Base-by-base conservation (phyloP, 2,113 vertebrate species). In the Sinocyclocheilus anophthalmus region DNA sequence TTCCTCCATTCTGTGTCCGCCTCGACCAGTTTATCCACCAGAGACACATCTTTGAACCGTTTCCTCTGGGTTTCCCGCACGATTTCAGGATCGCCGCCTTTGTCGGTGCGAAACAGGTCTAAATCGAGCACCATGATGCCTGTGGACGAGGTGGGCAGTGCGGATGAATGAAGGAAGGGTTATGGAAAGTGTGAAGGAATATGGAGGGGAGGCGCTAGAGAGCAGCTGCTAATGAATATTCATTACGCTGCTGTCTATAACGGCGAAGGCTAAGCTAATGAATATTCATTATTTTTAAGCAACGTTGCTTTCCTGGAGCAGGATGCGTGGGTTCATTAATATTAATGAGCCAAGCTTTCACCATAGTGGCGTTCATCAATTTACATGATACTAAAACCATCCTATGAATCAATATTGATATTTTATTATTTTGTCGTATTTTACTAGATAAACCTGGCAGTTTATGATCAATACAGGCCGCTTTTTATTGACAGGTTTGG, bases 1-100 rank as follows among this genome's bases (percentile, higher is more conserved):
- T 97, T 96, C 83, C 97, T 95, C 98, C 98, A 99, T 89, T 96
- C 96, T 24, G 94, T 93, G 89, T 98, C 98, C 8, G 96, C 95
- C 22, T 93, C 91, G 63, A 99, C 94, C 84, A 99, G 92, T 85
- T 96, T 96, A 84, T 99, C 98, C 86, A 99, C 97, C 33, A 99
- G 94, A 1, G 93, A 93, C 1, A 96, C 97, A 89, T 99, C 98
- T 92, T 99, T 99, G 88, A 98, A 99, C 63, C 98, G 92, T 88
- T 97, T 98, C 84, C 92, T 93, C 59, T 99, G 98, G 9, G 93
- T 95, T 83, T 97, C 97, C 16, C 96, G 95, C 85, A 99, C 80
- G 45, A 94, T 87, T 86, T 95, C 97, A 1, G 97, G 97, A 57
- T 98, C 96, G 0, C 98, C 98, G 53, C 98, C 97, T 92, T 99